Evolutionary conservation across 37 sponge, comb jelly and placozoan genomes (phyloP), one percentile per base, ranked within the genome.

Genomic region (Agelas oroides): DNA sequence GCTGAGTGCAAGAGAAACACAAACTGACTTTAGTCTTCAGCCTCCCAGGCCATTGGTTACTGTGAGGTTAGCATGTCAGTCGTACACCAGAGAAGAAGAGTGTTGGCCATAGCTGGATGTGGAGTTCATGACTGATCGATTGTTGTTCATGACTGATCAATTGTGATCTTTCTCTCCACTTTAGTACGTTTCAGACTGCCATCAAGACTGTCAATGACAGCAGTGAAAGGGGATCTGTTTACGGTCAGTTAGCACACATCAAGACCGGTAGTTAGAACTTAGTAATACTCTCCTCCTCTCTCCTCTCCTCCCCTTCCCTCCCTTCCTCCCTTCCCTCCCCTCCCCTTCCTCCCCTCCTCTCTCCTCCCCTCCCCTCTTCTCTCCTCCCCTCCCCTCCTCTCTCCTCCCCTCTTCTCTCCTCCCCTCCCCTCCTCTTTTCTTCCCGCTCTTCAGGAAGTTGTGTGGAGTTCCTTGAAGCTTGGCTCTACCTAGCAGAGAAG

Each of bases 401-500:
- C 35, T 62, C 24, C 6, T 32, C 61, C 28, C 79, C 14, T 33
- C 33, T 39, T 78, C 79, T 8, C 39, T 1, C 39, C 31, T 65
- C 70, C 54, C 63, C 3, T 31, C 83, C 58, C 56, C 75, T 12
- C 52, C 59, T 33, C 54, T 66, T 34, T n/a, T 25, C 65, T 65
- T 5, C 34, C 52, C 28, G 30, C 33, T 19, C 30, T 73, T 21
- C 61, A 89, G 86, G 91, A 2, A 75, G 86, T 57, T 88, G 88
- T 67, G 78, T 88, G 23, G 91, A 93, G 71, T 97, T 95, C 80
- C 64, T 97, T 76, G 93, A 90, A 65, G 89, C 91, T 5, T 97
- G 97, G 97, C 87, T 97, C 24, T 89, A 81, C 53, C 88, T 97
- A 21, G 90, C 91, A 1, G 90, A 95, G 89, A 92, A 92, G 75